phyloP scores from a whole-genome alignment of 1,140 invertebrate species.

The Thaumetopoea pityocampa region DNA sequence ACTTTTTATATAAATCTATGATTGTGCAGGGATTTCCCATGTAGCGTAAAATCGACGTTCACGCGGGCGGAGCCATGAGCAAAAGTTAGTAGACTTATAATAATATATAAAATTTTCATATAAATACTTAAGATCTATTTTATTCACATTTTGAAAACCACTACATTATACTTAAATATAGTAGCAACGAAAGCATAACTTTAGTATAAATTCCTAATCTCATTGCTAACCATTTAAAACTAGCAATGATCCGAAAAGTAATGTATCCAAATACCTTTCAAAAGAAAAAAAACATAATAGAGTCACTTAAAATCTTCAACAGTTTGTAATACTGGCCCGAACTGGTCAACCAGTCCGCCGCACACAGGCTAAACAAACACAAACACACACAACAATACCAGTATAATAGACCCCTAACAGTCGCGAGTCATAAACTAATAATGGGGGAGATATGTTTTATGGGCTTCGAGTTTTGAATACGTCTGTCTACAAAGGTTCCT shows the following conservation, averaged over 20 bases:
- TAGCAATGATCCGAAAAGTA: background rate
- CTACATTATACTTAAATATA: no score
- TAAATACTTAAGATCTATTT: no score
- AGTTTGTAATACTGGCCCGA: slow-evolving; percentile 58
- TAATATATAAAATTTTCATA: no score
- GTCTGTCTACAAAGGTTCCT: slow-evolving; percentile 52
- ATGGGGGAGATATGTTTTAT: slow-evolving; percentile 76
- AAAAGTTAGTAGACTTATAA: no score
- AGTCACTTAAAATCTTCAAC: slow-evolving; percentile 41
- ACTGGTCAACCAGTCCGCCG: slow-evolving; percentile 61
- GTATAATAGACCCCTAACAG: slow-evolving; percentile 69
- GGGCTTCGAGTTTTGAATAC: slow-evolving; percentile 68
- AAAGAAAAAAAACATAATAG: slow-evolving; percentile 10
- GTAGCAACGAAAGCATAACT: no score
- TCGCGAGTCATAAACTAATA: slow-evolving; percentile 73
- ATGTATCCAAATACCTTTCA: slow-evolving; percentile 1
- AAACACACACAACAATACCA: slow-evolving; percentile 63
- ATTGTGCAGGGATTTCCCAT: no score
- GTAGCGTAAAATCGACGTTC: no score
- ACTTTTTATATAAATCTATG: no score
- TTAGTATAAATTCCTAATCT: no score
- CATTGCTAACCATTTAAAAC: no score
- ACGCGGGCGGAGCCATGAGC: no score
- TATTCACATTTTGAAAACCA: no score
- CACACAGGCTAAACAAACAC: slow-evolving; percentile 72